Conservation (phyloP, 2,888 invertebrate genomes). For the Drosophila vallismaia region DNA sequence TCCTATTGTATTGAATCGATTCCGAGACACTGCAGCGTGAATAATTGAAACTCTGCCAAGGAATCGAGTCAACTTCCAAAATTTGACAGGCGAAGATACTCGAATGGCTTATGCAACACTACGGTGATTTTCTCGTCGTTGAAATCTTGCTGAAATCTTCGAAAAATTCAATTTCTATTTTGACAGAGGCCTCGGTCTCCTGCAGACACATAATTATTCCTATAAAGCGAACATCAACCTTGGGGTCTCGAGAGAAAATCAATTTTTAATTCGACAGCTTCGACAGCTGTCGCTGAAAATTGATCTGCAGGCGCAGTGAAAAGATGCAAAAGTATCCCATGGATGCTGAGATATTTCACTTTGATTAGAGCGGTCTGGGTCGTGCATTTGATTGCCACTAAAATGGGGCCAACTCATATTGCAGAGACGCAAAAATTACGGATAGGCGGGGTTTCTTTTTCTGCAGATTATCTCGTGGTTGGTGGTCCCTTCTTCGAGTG, state of each 20-base stretch:
- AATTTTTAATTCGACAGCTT: constrained; percentile 42
- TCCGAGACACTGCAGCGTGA: background rate
- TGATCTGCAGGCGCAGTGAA: constrained; percentile 51
- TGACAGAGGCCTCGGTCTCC: constrained; percentile 42
- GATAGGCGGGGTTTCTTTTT: constrained; percentile 20
- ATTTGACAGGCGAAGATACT: background rate
- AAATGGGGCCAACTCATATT: constrained; percentile 33
- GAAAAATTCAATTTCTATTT: constrained; percentile 26
- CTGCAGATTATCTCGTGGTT: constrained; percentile 47
- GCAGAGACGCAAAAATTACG: constrained; percentile 15
- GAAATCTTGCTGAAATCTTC: constrained; percentile 2
- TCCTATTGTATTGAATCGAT: constrained; percentile 30
- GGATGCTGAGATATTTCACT: constrained; percentile 11
- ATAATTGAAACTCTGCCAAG: constrained; percentile 12
- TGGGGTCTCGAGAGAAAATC: constrained; percentile 28
- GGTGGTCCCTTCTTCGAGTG: constrained; percentile 53
- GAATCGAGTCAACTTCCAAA: background rate
- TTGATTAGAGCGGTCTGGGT: constrained; percentile 18
- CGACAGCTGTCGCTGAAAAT: constrained; percentile 65
- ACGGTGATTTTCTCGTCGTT: background rate
- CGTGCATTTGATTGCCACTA: constrained; percentile 16
- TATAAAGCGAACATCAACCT: background rate
- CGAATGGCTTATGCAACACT: too few species aligned
- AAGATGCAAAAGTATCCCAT: constrained; percentile 55
- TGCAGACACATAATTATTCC: constrained; percentile 31